Percentiles rank a stretch among this genome's conserved stretches.
Conservation (phyloP, 1,140 invertebrate genomes). For the Mylabris phalerata region DNA sequence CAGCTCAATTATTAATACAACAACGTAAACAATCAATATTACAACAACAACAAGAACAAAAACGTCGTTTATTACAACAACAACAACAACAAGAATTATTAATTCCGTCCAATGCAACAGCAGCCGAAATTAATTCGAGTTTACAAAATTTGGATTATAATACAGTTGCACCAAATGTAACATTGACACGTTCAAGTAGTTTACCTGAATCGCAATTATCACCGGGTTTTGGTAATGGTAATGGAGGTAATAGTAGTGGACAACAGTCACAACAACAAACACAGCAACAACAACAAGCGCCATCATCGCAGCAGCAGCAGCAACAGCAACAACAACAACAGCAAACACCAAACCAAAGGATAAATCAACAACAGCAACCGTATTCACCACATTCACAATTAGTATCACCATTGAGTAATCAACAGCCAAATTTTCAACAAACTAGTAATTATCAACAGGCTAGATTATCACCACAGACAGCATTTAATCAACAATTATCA, state of each 20-base stretch:
- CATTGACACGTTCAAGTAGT: slow-evolving; percentile 57
- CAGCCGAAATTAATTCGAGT: slow-evolving; percentile 53
- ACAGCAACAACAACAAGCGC: slow-evolving; percentile 37
- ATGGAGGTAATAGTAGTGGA: no score
- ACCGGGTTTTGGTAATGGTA: slow-evolving; percentile 47
- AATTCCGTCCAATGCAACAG: slow-evolving; percentile 57
- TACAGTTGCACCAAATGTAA: slow-evolving; percentile 73
- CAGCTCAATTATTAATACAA: slow-evolving; percentile 37
- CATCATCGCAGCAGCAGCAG: slow-evolving; percentile 42
- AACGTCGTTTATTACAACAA: slow-evolving; percentile 51
- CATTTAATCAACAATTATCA: slow-evolving; percentile 37
- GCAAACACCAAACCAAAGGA: slow-evolving; percentile 35
- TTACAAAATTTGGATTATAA: slow-evolving; percentile 68
- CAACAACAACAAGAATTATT: slow-evolving; percentile 66
- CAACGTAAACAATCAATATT: slow-evolving; percentile 25
- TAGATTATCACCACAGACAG: slow-evolving; percentile 34
- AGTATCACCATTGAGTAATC: slow-evolving; percentile 37
- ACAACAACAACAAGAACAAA: slow-evolving; percentile 43
- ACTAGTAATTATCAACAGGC: slow-evolving; percentile 33
- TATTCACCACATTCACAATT: slow-evolving; percentile 45
- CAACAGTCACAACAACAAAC: slow-evolving; percentile 22
- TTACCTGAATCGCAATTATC: slow-evolving; percentile 67
- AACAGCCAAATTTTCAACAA: slow-evolving; percentile 30
- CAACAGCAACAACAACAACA: slow-evolving; percentile 40
- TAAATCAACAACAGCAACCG: slow-evolving; percentile 43